Evolutionary conservation across 2,888 invertebrate genomes (phyloP).

Genomic region (Sepioteuthis lessoniana): DNA sequence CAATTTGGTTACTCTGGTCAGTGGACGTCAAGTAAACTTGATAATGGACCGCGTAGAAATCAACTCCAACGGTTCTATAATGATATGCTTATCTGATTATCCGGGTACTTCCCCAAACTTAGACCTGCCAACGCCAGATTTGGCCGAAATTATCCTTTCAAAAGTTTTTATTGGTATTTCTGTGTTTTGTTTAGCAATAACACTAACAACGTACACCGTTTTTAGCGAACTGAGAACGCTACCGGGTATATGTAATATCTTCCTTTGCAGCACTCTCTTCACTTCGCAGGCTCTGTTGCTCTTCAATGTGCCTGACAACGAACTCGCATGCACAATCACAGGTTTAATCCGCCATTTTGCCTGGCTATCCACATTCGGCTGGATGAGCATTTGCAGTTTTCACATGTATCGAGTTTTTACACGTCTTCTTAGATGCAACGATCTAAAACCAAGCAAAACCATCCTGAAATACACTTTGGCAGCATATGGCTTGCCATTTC

Average conservation of each 20-base stretch:
- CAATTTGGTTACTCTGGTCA: background rate
- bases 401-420: slow-evolving; percentile 58
- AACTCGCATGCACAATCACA: slow-evolving; percentile 51
- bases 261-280: slow-evolving; percentile 55
- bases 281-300: slow-evolving; percentile 56
- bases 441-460: background rate
- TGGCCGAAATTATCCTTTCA: background rate
- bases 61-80: background rate
- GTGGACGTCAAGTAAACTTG: background rate
- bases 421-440: background rate
- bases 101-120: background rate
- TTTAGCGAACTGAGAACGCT: slow-evolving; percentile 55
- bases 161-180: slow-evolving; percentile 50
- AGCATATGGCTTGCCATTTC: background rate
- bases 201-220: slow-evolving; percentile 57
- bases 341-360: slow-evolving; percentile 58
- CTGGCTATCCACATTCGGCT: slow-evolving; percentile 58
- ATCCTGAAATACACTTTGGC: background rate
- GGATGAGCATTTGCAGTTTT: slow-evolving; percentile 58
- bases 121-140: background rate
- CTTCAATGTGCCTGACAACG: slow-evolving; percentile 52
- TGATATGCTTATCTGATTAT: background rate
- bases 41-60: background rate
- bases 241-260: slow-evolving; percentile 60
- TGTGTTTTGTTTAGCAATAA: slow-evolving; percentile 53